phyloP scores from a whole-genome alignment of 2,113 vertebrate genomes.

The Tupaia chinensis region DNA sequence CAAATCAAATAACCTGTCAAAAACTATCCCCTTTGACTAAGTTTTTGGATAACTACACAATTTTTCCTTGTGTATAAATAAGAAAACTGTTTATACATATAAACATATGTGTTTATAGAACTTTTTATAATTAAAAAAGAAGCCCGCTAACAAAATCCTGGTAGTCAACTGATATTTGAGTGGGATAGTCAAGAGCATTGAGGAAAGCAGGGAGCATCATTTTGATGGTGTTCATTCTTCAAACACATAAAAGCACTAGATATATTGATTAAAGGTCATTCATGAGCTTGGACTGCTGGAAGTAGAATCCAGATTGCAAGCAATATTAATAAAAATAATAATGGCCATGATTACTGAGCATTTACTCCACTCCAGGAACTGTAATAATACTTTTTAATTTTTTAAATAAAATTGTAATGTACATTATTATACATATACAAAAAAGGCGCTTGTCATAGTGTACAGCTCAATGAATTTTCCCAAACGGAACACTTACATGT shows the following conservation, averaged over 20 bases:
- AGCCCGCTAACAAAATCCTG: background rate
- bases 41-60: background rate
- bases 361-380: background rate
- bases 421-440: background rate
- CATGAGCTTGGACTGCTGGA: background rate
- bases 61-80: background rate
- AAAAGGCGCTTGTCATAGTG: background rate
- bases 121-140: conserved; percentile 35
- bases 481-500: background rate
- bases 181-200: background rate
- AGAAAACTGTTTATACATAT: background rate
- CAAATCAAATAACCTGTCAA: background rate
- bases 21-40: background rate
- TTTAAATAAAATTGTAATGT: background rate
- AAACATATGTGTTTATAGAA: background rate
- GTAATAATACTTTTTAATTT: background rate
- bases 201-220: background rate
- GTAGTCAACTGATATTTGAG: background rate
- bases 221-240: background rate
- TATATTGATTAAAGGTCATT: background rate
- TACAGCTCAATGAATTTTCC: conserved; percentile 2
- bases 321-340: conserved; percentile 23
- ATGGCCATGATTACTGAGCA: background rate
- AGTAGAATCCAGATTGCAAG: background rate
- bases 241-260: conserved; percentile 5